A percentile compares a stretch with the other conserved stretches of the same genome.
phyloP scores from a whole-genome alignment of 2,797 vertebrate species.

The Labeo calbasu region DNA sequence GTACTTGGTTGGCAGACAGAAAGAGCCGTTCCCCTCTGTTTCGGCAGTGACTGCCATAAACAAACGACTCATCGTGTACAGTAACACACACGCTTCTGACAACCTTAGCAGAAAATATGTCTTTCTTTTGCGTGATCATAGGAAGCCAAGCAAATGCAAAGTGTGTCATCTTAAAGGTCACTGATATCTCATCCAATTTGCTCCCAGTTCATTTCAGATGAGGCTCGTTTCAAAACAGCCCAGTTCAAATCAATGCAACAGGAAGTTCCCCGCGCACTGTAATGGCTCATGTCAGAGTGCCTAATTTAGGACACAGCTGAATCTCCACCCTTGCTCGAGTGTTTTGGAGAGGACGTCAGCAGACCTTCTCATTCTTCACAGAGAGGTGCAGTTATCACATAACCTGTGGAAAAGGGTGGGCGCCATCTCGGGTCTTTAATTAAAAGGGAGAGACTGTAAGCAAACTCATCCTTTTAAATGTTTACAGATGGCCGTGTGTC shows the following conservation, averaged over 20 bases:
- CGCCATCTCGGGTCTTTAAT: conserved; percentile 87
- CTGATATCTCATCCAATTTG: background rate
- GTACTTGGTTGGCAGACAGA: conserved; percentile 33
- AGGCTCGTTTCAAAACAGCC: conserved; percentile 7
- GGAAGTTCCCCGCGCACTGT: conserved; percentile 47
- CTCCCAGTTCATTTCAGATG: background rate
- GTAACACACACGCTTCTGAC: conserved; percentile 18
- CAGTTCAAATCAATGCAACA: conserved; percentile 73
- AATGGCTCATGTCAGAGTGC: conserved; percentile 49
- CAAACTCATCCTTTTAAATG: conserved; percentile 79
- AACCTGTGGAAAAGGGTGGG: conserved; percentile 82
- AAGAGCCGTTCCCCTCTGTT: conserved; percentile 1
- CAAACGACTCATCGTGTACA: conserved; percentile 22
- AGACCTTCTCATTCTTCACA: conserved; percentile 75
- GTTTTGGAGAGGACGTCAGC: conserved; percentile 83
- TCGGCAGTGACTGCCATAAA: conserved; percentile 24
- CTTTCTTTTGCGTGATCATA: background rate
- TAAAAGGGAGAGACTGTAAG: conserved; percentile 82
- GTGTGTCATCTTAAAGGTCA: conserved; percentile 15
- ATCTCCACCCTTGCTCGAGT: conserved; percentile 69
- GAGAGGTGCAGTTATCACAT: conserved; percentile 90
- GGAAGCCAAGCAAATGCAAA: background rate
- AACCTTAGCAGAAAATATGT: background rate
- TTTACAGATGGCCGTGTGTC: conserved; percentile 76
- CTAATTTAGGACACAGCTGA: conserved; percentile 56